Conservation (phyloP, 2,113 vertebrate species). For the Protobothrops flavoviridis region DNA sequence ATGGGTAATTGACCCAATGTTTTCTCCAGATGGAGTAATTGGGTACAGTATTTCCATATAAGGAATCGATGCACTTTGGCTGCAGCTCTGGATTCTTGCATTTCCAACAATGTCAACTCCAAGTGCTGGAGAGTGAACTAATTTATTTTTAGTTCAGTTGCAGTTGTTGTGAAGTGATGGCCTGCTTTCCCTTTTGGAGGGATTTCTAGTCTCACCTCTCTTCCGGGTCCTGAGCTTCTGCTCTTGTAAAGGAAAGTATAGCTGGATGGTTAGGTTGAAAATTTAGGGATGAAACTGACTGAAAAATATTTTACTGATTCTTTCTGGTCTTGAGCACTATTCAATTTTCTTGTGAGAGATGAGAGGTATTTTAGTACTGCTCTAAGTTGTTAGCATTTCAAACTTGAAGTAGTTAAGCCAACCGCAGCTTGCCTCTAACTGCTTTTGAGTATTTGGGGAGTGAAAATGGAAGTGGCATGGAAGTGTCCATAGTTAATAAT, state of each 20-base stretch:
- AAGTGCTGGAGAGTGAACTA: not conserved
- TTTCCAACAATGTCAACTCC: not conserved
- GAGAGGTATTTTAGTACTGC: not conserved
- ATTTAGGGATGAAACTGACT: not conserved
- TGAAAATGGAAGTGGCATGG: not conserved
- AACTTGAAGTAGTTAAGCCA: not conserved
- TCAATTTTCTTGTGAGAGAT: not conserved
- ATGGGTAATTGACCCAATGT: not conserved
- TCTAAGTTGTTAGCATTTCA: not conserved
- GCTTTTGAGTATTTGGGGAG: not conserved
- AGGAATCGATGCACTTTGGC: not conserved
- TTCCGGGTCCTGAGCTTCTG: not conserved
- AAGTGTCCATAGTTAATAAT: not conserved
- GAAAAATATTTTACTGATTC: not conserved
- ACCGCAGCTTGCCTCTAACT: not conserved
- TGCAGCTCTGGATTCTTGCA: not conserved
- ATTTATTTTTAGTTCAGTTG: not conserved
- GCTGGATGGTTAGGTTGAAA: not conserved
- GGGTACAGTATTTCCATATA: not conserved
- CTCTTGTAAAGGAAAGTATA: not conserved
- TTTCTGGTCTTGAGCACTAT: not conserved
- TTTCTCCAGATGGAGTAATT: not conserved
- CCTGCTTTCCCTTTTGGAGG: not conserved
- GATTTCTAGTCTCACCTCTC: not conserved
- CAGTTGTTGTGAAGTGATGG: not conserved